Evolutionary conservation across 2,888 invertebrate genomes (phyloP), one percentile per base, ranked within the genome.

Genomic region (Capitulum mitella): DNA sequence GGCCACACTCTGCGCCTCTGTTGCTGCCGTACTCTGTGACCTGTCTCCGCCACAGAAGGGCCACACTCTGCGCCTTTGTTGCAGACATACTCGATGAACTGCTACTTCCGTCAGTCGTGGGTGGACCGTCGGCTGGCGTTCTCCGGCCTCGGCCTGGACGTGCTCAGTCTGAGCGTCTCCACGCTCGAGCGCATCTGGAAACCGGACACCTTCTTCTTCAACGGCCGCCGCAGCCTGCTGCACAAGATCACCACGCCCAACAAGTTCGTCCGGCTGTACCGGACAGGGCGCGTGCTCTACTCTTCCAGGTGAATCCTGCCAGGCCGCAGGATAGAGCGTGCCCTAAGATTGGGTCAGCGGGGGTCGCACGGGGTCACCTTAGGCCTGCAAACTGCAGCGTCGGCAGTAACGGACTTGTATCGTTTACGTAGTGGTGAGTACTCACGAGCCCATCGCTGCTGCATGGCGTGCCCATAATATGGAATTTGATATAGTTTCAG

Each of bases 201-300:
- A 82, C 98, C 98, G 0, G 97, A 97, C 87, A 97, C 97, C 0
- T 97, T 94, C 85, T 95, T 97, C 86, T 93, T 95, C 86, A 97
- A 97, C 85, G 97, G 97, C 37, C 95, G 95, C 85, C 92, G 94
- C 83, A 96, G 96, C 22, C 95, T 97, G 84, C 93, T 97, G 77
- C 98, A 98, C 86, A 95, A 95, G 48, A 95, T 97, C 82, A 97
- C 98, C 0, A 94, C 94, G 29, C 97, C 97, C 0, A 98, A 98
- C 86, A 95, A 97, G 86, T 88, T 98, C 83, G 88, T 98, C 58
- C 88, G 98, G 81, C 92, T 98, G 82, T 92, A 91, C 83, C 92
- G 93, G 85, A 80, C 78, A 22, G 81, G 81, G 32, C 74, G 78
- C n/a, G 79, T 82, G 3, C 80, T 81, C 43, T 82, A 82, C 78